Evolutionary conservation across 2,797 vertebrate genomes (phyloP).

Genomic region (Pantherophis vulpinus): DNA sequence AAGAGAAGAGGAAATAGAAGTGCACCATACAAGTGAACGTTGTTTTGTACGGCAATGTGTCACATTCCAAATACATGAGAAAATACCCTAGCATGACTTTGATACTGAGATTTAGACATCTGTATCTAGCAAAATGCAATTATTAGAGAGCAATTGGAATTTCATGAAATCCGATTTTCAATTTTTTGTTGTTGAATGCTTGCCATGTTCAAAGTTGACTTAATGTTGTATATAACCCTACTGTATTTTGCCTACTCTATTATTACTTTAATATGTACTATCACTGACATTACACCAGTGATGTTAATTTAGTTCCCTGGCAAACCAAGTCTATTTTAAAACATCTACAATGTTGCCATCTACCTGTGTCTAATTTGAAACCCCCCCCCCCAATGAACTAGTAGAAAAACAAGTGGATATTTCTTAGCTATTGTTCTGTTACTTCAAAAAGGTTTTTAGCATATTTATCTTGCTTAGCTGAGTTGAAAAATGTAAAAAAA

Average conservation of each 20-base stretch:
- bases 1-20: not conserved
- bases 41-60: not conserved
- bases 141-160: not conserved
- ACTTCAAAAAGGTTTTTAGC: not conserved
- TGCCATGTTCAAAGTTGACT: not conserved
- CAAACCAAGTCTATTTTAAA: constrained; percentile 7
- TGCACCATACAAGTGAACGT: not conserved
- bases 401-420: constrained; percentile 43
- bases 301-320: constrained; percentile 9
- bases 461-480: constrained; percentile 36
- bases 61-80: not conserved
- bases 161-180: not conserved
- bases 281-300: not conserved
- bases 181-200: not conserved
- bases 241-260: not conserved
- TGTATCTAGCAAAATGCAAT: not conserved
- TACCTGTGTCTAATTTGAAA: constrained; percentile 26
- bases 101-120: not conserved
- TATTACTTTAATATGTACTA: not conserved
- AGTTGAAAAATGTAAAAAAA: constrained; percentile 34
- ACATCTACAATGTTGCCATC: constrained; percentile 22
- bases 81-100: not conserved
- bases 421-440: constrained; percentile 41
- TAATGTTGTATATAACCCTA: not conserved
- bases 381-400: not conserved